Evolutionary conservation across 1,140 invertebrate genomes (phyloP).

Genomic region (Ceratina calcarata): DNA sequence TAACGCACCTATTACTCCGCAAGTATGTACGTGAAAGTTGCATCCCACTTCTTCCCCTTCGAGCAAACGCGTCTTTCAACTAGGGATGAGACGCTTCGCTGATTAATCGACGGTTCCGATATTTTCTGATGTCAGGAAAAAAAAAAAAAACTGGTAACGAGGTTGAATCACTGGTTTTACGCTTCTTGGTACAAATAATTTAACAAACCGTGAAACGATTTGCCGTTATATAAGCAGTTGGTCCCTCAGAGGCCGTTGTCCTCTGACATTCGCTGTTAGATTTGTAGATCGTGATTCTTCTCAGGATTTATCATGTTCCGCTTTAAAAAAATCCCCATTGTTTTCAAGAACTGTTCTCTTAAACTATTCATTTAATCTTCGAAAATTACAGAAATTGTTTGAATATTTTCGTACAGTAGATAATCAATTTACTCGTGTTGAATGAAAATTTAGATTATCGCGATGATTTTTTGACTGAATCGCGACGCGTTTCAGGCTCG

Average conservation of each 20-base stretch:
- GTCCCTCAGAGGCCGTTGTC: neutral
- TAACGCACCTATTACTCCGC: constrained; percentile 61
- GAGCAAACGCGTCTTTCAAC: neutral
- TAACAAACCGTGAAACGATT: neutral
- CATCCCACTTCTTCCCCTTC: constrained; percentile 6
- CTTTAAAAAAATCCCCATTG: neutral
- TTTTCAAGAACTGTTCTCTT: neutral
- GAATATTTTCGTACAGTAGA: too few relatives aligned
- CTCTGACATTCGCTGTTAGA: neutral
- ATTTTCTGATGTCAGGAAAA: neutral
- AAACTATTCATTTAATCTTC: neutral
- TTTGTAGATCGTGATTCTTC: neutral
- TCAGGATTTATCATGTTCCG: too few relatives aligned
- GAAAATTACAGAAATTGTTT: neutral
- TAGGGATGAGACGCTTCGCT: constrained; percentile 22
- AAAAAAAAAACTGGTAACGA: neutral
- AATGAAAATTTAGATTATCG: too few relatives aligned
- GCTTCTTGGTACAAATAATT: neutral
- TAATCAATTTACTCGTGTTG: too few relatives aligned
- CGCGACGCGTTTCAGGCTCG: too few relatives aligned
- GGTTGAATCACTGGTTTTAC: neutral
- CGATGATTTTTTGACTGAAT: too few relatives aligned
- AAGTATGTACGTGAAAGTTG: constrained; percentile 69
- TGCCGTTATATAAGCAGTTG: neutral
- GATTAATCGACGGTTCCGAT: neutral